Percentiles rank a stretch among this genome's conserved stretches.
Conservation (phyloP, 2,888 invertebrate species). For the Hirtodrosophila trivittata region DNA sequence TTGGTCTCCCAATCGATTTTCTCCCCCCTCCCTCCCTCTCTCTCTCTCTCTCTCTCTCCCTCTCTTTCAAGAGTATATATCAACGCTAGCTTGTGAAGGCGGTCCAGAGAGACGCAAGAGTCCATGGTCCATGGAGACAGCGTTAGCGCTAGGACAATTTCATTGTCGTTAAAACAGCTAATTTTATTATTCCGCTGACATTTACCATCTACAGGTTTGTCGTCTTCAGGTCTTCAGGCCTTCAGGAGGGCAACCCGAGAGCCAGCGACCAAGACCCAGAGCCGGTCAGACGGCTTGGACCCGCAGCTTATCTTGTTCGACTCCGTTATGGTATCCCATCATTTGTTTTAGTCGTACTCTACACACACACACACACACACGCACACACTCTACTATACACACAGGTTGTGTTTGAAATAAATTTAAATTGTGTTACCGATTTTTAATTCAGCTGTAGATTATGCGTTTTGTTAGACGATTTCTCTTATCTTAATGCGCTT, state of each 20-base stretch:
- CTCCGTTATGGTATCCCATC: constrained; percentile 67
- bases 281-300: constrained; percentile 36
- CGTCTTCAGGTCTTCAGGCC: no score
- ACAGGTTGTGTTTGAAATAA: constrained; percentile 59
- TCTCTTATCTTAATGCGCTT: constrained; percentile 79
- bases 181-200: constrained; percentile 78
- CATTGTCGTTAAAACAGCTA: constrained; percentile 77
- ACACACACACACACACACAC: background rate
- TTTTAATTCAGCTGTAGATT: constrained; percentile 77
- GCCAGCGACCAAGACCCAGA: background rate
- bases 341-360: constrained; percentile 48
- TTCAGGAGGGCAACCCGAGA: background rate
- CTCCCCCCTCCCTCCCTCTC: constrained; percentile 2
- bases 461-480: constrained; percentile 82
- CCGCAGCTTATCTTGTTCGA: constrained; percentile 71
- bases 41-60: background rate
- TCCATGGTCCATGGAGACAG: constrained; percentile 11
- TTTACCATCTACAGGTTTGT: constrained; percentile 60
- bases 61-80: background rate
- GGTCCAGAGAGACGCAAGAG: constrained; percentile 9
- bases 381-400: constrained; percentile 20
- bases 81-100: constrained; percentile 27
- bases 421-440: constrained; percentile 80
- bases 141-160: constrained; percentile 63
- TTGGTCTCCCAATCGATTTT: constrained; percentile 70